Conservation (phyloP, 2,797 vertebrate species). For the Danio albolineatus region DNA sequence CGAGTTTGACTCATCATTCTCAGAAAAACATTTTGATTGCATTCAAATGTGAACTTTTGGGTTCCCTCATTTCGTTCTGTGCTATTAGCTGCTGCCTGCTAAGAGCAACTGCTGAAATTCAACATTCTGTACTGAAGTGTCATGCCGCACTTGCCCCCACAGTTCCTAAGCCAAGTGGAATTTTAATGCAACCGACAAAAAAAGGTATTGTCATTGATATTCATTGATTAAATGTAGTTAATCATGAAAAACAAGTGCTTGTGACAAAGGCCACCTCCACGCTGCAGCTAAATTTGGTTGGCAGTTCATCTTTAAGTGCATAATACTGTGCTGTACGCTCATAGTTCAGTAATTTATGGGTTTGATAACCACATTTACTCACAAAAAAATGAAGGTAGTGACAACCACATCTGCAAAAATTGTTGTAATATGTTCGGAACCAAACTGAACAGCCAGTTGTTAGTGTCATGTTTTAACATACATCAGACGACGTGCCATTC, state of each 20-base stretch:
- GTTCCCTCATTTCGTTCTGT: conserved; percentile 37
- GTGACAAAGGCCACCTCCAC: neutral
- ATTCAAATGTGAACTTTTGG: conserved; percentile 36
- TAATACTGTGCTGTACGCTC: too few species aligned
- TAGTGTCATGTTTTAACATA: too few species aligned
- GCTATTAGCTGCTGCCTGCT: conserved; percentile 22
- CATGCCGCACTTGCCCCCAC: neutral
- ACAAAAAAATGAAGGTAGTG: too few species aligned
- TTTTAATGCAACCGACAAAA: neutral
- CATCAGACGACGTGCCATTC: too few species aligned
- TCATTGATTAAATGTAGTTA: neutral
- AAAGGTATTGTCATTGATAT: neutral
- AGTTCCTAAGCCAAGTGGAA: neutral
- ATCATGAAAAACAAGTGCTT: neutral
- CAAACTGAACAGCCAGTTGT: too few species aligned
- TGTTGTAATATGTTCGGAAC: too few species aligned
- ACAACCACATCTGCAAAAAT: too few species aligned
- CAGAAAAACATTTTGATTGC: conserved; percentile 45
- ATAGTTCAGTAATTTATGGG: too few species aligned
- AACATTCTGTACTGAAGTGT: neutral
- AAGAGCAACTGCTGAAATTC: conserved; percentile 26
- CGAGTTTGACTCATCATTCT: conserved; percentile 41
- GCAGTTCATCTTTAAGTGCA: neutral
- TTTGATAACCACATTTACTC: too few species aligned
- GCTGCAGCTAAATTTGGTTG: neutral